phyloP scores from a whole-genome alignment of 2,888 invertebrate genomes.

The Rotaria sp. region DNA sequence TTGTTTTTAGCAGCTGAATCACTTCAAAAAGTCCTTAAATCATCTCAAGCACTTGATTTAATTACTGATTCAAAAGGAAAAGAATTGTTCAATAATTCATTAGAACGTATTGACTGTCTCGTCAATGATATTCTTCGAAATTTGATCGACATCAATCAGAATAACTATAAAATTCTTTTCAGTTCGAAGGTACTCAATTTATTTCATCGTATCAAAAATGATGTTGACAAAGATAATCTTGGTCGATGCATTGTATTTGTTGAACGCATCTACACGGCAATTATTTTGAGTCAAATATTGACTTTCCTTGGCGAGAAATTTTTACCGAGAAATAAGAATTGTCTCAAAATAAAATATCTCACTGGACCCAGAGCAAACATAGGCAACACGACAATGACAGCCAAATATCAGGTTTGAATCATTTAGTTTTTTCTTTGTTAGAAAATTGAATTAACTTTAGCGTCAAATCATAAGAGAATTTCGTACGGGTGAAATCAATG shows the following conservation, averaged over 20 bases:
- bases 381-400: background rate
- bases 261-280: background rate
- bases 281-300: background rate
- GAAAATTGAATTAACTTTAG: background rate
- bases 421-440: background rate
- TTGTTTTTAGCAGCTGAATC: background rate
- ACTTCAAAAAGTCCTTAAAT: background rate
- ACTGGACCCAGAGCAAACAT: background rate
- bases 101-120: background rate
- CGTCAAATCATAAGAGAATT: constrained; percentile 28
- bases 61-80: background rate
- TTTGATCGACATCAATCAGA: background rate
- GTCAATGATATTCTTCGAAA: background rate
- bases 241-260: constrained; percentile 17
- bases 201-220: background rate
- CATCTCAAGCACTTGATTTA: background rate
- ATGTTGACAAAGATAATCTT: background rate
- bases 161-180: background rate
- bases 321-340: no score
- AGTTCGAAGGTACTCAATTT: background rate
- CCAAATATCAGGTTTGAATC: background rate
- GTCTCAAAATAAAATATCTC: background rate
- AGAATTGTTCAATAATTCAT: background rate
- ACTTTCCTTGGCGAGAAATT: background rate
- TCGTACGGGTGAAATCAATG: constrained; percentile 30